These are phyloP conservation scores for Garra rufa DNA, from an alignment of 2,113 vertebrate genomes.

Conservation along the genomic window DNA sequence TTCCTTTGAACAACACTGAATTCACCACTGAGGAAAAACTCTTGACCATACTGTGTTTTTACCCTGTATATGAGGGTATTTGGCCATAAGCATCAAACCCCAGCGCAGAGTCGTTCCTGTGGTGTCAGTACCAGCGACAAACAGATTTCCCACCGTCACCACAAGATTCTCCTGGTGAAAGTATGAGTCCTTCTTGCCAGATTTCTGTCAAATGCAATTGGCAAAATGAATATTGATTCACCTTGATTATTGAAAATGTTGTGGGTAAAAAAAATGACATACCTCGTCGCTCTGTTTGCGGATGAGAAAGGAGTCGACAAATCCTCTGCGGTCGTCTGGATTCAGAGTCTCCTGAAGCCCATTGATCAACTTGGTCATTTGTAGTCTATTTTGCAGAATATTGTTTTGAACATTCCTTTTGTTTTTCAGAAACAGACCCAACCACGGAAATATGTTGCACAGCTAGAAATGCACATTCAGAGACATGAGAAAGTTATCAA, in stretches of 20 bases:
- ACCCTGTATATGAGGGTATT: slow-evolving; percentile 76
- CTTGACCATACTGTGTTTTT: slow-evolving; percentile 15
- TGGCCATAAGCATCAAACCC: slow-evolving; percentile 69
- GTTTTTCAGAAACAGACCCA: slow-evolving; percentile 60
- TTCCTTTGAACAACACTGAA: background rate
- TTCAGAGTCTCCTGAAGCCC: slow-evolving; percentile 65
- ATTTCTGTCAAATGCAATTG: slow-evolving; percentile 40
- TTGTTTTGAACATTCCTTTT: slow-evolving; percentile 47
- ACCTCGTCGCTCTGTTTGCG: slow-evolving; percentile 66
- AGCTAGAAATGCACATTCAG: background rate
- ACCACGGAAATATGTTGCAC: slow-evolving; percentile 55
- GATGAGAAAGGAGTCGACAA: slow-evolving; percentile 70
- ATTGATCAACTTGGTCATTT: slow-evolving; percentile 44
- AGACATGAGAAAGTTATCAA: background rate
- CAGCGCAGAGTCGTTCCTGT: slow-evolving; percentile 66
- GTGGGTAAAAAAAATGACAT: background rate
- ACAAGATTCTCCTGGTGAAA: slow-evolving; percentile 63
- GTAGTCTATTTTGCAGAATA: rapidly evolving
- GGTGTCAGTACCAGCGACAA: slow-evolving; percentile 69
- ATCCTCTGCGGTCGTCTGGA: slow-evolving; percentile 60
- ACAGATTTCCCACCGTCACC: slow-evolving; percentile 60
- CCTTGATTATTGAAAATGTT: background rate
- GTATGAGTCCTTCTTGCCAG: slow-evolving; percentile 19
- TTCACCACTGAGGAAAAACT: background rate
- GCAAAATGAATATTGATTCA: background rate